Evolutionary conservation across 2,797 vertebrate species (phyloP).

Genomic region (Coracias cyanogaster): DNA sequence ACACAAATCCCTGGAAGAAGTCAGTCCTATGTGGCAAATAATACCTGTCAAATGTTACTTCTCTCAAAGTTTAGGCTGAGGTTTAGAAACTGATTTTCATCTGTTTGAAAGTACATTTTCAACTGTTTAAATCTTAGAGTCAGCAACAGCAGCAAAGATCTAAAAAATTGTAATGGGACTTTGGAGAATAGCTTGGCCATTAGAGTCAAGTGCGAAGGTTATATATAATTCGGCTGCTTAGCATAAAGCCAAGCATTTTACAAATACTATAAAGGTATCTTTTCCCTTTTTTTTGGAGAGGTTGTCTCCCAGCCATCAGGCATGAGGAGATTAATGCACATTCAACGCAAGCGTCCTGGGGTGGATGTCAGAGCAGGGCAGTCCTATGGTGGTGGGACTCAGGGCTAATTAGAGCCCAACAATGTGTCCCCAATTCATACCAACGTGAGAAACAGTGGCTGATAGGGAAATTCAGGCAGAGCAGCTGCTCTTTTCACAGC

Average conservation of each 20-base stretch:
- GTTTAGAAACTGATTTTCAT: conserved; percentile 9
- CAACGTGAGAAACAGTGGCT: conserved; percentile 49
- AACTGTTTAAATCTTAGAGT: conserved; percentile 2
- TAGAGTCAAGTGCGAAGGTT: background rate
- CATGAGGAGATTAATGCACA: background rate
- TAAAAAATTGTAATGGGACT: background rate
- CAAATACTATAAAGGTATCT: conserved; percentile 1
- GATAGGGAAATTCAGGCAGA: conserved; percentile 67
- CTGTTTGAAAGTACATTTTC: background rate
- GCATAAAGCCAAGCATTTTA: conserved; percentile 1
- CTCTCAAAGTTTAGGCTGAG: background rate
- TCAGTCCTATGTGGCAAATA: background rate
- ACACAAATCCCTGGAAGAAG: background rate
- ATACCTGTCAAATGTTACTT: background rate
- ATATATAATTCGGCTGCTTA: conserved; percentile 30
- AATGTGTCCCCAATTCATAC: conserved; percentile 58
- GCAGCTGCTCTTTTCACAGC: conserved; percentile 78
- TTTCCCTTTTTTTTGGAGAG: background rate
- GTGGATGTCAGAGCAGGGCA: conserved; percentile 42
- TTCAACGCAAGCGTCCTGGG: background rate
- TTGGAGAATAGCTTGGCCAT: background rate
- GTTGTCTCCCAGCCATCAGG: conserved; percentile 5
- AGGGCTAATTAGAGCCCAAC: conserved; percentile 66
- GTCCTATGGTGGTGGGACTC: conserved; percentile 11
- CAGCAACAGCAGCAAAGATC: background rate